Evolutionary conservation across 2,113 vertebrate species (phyloP).

Genomic region (Mormyrus iriodes): DNA sequence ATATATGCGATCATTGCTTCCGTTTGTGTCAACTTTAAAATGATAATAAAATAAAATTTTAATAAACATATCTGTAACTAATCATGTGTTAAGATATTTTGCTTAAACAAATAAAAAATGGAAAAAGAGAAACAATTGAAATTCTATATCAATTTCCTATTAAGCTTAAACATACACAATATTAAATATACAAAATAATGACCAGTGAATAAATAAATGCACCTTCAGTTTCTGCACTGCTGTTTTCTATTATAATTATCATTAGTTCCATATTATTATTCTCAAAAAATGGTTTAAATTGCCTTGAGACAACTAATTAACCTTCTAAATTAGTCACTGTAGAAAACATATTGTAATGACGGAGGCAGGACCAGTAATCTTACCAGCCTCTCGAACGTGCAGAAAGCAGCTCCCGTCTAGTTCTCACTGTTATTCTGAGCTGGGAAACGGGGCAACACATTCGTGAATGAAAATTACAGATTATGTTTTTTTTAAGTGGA

Average conservation of each 20-base stretch:
- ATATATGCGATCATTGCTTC: background rate
- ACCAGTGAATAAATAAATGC: slow-evolving; percentile 28
- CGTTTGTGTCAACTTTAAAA: slow-evolving; percentile 5
- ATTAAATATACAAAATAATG: slow-evolving; percentile 17
- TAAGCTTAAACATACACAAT: background rate
- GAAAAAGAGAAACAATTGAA: slow-evolving; percentile 2
- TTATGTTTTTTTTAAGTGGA: background rate
- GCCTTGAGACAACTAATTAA: slow-evolving; percentile 37
- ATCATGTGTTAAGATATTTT: slow-evolving; percentile 4
- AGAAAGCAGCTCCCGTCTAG: background rate
- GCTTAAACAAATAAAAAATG: background rate
- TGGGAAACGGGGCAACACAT: background rate
- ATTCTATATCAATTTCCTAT: slow-evolving; percentile 1
- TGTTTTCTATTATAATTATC: slow-evolving; percentile 51
- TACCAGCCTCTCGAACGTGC: background rate
- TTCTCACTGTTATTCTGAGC: background rate
- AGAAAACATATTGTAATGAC: slow-evolving; percentile 22
- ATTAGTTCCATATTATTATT: slow-evolving; percentile 60
- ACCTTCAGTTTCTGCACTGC: slow-evolving; percentile 36
- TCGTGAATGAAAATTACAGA: background rate
- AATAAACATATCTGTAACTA: background rate
- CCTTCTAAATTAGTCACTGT: slow-evolving; percentile 45
- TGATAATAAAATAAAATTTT: background rate
- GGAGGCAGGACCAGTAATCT: slow-evolving; percentile 16
- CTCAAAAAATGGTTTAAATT: slow-evolving; percentile 42